phyloP scores from a whole-genome alignment of 1,140 invertebrate genomes.

The Holcopasites calliopsidis region DNA sequence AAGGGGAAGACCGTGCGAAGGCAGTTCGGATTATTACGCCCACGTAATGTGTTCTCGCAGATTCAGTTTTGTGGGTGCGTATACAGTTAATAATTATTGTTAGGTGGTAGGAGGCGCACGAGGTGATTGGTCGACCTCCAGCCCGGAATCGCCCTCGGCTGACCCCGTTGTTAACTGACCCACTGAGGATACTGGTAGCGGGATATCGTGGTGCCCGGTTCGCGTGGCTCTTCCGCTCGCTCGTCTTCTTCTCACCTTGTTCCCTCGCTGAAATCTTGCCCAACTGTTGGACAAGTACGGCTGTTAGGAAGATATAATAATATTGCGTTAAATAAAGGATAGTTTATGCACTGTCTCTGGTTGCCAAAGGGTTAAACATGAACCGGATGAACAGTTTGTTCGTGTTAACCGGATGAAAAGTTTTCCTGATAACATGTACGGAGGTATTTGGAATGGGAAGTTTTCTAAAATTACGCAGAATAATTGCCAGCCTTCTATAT shows the following conservation, averaged over 20 bases:
- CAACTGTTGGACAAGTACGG: background rate
- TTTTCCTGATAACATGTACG: too few relatives aligned
- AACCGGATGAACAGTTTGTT: too few relatives aligned
- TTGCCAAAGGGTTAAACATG: too few relatives aligned
- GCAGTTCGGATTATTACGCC: background rate
- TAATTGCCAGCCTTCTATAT: background rate
- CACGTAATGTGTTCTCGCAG: background rate
- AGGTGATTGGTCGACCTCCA: constrained; percentile 67
- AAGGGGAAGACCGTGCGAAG: background rate
- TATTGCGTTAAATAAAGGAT: too few relatives aligned
- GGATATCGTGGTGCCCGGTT: constrained; percentile 34
- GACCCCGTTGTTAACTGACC: constrained; percentile 75
- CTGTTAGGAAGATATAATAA: too few relatives aligned
- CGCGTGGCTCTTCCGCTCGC: constrained; percentile 23
- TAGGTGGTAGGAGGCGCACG: constrained; percentile 49
- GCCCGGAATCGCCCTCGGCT: constrained; percentile 70
- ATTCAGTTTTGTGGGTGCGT: constrained; percentile 51
- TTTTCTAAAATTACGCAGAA: too few relatives aligned
- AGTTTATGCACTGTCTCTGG: too few relatives aligned
- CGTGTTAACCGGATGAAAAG: too few relatives aligned
- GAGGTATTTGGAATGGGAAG: too few relatives aligned
- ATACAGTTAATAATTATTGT: constrained; percentile 66
- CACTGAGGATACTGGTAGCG: constrained; percentile 66
- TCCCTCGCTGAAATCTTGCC: background rate
- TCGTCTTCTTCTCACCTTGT: background rate